phyloP scores from a whole-genome alignment of 2,888 invertebrate genomes.

The Yponomeuta sedellus region DNA sequence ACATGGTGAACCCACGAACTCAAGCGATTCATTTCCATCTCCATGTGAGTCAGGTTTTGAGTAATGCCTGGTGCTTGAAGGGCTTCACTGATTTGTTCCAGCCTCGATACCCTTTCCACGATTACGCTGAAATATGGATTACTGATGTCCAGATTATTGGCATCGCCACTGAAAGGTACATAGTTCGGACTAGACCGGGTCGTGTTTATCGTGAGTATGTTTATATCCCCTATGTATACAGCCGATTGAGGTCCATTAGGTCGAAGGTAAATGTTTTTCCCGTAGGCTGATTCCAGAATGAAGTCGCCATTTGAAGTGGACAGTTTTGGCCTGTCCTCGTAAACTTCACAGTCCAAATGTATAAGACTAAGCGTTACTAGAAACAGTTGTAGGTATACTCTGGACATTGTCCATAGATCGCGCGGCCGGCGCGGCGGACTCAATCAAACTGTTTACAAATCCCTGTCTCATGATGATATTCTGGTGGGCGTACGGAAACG shows the following conservation, averaged over 20 bases:
- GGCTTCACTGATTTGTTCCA: slow-evolving; percentile 28
- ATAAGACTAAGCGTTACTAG: slow-evolving; percentile 36
- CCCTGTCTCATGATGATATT: background rate
- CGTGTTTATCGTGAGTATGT: slow-evolving; percentile 72
- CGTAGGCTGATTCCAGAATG: slow-evolving; percentile 83
- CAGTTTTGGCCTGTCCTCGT: slow-evolving; percentile 75
- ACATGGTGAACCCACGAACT: slow-evolving; percentile 56
- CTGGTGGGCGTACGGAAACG: slow-evolving; percentile 20
- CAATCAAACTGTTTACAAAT: background rate
- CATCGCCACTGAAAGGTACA: background rate
- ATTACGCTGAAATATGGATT: background rate
- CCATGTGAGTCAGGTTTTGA: slow-evolving; percentile 39
- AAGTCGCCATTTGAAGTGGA: slow-evolving; percentile 84
- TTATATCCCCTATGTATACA: slow-evolving; percentile 82
- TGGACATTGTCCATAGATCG: slow-evolving; percentile 43
- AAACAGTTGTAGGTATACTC: slow-evolving; percentile 31
- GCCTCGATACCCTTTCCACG: slow-evolving; percentile 29
- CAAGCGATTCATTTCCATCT: slow-evolving; percentile 43
- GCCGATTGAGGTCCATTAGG: slow-evolving; percentile 80
- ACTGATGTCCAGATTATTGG: background rate
- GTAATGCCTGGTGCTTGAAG: slow-evolving; percentile 33
- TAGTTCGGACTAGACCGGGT: slow-evolving; percentile 29
- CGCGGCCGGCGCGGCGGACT: background rate
- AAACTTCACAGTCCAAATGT: slow-evolving; percentile 72
- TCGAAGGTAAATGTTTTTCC: slow-evolving; percentile 86